These are phyloP conservation scores for Dryadula phaetusa DNA, from an alignment of 2,888 invertebrate genomes.

Conservation along the genomic window DNA sequence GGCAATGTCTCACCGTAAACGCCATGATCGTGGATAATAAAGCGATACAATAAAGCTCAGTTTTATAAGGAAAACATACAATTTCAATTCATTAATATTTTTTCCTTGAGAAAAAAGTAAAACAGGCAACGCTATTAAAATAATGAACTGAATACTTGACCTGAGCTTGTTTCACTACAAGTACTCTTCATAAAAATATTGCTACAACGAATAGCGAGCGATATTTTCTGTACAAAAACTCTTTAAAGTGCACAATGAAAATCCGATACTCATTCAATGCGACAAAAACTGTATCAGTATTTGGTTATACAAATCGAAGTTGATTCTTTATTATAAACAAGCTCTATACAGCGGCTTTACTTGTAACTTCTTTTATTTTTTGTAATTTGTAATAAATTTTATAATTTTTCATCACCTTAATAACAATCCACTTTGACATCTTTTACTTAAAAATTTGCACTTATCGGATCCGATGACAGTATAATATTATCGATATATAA, in stretches of 20 bases:
- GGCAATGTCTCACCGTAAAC: too few relatives aligned
- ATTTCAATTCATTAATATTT: conserved; percentile 5
- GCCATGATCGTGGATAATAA: too few relatives aligned
- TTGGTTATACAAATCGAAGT: conserved; percentile 19
- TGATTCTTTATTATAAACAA: conserved; percentile 14
- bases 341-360: background rate
- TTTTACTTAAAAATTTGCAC: too few relatives aligned
- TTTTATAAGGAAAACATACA: background rate
- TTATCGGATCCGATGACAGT: too few relatives aligned
- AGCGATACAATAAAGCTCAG: background rate
- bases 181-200: conserved; percentile 30
- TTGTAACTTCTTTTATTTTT: background rate
- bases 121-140: conserved; percentile 34
- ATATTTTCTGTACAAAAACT: conserved; percentile 22
- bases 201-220: conserved; percentile 20
- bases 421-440: too few relatives aligned
- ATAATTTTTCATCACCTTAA: too few relatives aligned
- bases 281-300: conserved; percentile 20
- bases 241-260: conserved; percentile 23
- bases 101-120: background rate
- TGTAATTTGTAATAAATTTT: too few relatives aligned
- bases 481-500: too few relatives aligned
- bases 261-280: conserved; percentile 13
- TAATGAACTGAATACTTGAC: conserved; percentile 39
- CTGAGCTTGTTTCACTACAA: conserved; percentile 32